phyloP scores from a whole-genome alignment of 1,140 invertebrate genomes.

The Polyergus mexicanus region DNA sequence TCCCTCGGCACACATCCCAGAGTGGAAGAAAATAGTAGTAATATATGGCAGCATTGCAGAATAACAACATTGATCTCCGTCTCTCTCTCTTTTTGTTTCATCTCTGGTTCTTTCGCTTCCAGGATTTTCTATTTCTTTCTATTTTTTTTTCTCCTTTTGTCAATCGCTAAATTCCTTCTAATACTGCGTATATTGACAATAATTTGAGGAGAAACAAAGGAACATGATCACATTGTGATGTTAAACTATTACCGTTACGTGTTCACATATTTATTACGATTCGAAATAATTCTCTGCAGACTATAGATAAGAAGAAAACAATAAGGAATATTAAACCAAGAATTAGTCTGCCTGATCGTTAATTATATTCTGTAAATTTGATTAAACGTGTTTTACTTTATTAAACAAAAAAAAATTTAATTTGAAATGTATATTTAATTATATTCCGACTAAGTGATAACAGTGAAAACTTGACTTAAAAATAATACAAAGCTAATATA shows the following conservation, averaged over 20 bases:
- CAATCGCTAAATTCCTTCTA: background rate
- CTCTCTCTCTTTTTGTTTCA: background rate
- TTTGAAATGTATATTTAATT: too few relatives aligned
- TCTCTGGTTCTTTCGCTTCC: background rate
- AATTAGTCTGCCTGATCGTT: background rate
- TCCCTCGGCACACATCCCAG: constrained; percentile 12
- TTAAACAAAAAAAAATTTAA: background rate
- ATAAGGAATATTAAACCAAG: background rate
- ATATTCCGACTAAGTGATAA: background rate
- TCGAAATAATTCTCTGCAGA: background rate
- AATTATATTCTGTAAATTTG: background rate
- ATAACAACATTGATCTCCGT: constrained; percentile 67
- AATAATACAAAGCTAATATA: too few relatives aligned
- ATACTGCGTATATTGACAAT: background rate
- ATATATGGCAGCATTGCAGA: constrained; percentile 68
- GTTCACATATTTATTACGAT: too few relatives aligned
- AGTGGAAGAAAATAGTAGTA: constrained; percentile 63
- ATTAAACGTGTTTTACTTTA: background rate
- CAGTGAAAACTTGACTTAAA: background rate
- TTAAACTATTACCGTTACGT: background rate
- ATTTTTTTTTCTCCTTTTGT: background rate
- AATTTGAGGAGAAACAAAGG: background rate
- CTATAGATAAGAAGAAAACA: background rate
- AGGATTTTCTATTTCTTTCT: background rate
- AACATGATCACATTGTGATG: background rate